Base-by-base conservation (phyloP, 2,113 vertebrate genomes). In the Microcebus lehilahytsara region DNA sequence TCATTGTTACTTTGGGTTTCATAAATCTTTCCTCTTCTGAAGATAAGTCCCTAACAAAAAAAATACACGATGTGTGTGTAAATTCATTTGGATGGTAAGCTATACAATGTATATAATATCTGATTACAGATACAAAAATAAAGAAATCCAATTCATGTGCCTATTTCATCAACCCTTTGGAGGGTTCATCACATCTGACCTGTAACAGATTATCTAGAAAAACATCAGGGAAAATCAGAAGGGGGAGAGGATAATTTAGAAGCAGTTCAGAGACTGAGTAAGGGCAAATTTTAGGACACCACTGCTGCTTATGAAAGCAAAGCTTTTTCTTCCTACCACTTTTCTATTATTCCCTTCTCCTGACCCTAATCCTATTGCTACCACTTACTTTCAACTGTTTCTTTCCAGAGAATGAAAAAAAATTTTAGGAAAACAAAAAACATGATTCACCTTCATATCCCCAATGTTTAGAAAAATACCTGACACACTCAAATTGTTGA, bases 1-100 rank as follows among this genome's bases (percentile, higher is more conserved):
- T 99, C 99, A 99, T 99, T 78, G 99, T 99, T 71, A 99, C 99
- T 99, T 99, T 99, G 93, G 99, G 99, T 98, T 99, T 99, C 98
- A 99, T 99, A 98, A 99, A 99, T 93, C 98, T 99, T 66, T 99
- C 99, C 46, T 99, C 99, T 94, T 99, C 99, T 34, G 97, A 99
- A 98, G 92, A 95, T 0, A 96, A 51, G 11, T 99, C 99, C 90
- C 98, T 99, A 53, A 93, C 89, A 40, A 85, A 92, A 40, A 74
- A 78, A 85, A 96, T 56, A 91, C 4, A 71, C 3, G 66, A 78
- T 20, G 23, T 58, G 5, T 96, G 96, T 46, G 3, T 95, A 96
- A 87, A 79, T 58, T 27, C 10, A 49, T 78, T 84, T 72, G 9
- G 34, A 27, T 14, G 64, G 66, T 14, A 92, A 71, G 80, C 58